phyloP scores from a whole-genome alignment of 2,888 invertebrate genomes.

The Spisula solida region DNA sequence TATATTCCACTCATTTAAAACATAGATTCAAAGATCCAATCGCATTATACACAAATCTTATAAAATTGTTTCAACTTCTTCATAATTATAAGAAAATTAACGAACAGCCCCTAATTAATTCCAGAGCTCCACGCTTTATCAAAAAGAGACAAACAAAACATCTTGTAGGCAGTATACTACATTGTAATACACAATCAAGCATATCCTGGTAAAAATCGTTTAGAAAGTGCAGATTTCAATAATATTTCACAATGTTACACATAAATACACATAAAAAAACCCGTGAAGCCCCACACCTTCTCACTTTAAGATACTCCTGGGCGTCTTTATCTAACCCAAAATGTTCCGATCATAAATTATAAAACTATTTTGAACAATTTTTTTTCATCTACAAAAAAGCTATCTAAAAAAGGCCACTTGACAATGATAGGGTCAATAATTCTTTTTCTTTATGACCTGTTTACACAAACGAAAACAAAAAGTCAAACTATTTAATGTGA shows the following conservation, averaged over 20 bases:
- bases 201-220: neutral
- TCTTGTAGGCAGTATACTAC: no score
- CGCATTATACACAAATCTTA: no score
- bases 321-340: neutral
- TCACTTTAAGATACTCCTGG: neutral
- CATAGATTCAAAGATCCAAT: no score
- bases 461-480: slow-evolving; percentile 45
- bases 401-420: slow-evolving; percentile 19
- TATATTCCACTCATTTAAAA: no score
- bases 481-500: slow-evolving; percentile 40
- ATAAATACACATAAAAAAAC: neutral
- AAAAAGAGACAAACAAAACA: no score
- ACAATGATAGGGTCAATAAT: slow-evolving; percentile 39
- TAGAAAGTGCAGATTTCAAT: neutral
- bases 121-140: no score
- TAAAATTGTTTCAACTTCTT: no score
- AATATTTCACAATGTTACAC: neutral
- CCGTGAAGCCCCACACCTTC: neutral
- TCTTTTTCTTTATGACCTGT: slow-evolving; percentile 41
- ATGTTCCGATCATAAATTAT: slow-evolving; percentile 5
- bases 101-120: no score
- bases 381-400: slow-evolving; percentile 22
- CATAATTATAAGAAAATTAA: no score
- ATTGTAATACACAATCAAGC: neutral
- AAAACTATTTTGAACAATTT: neutral